phyloP scores from a whole-genome alignment of 37 sponge, comb jelly and placozoan species.

The Tethya wilhelma region DNA sequence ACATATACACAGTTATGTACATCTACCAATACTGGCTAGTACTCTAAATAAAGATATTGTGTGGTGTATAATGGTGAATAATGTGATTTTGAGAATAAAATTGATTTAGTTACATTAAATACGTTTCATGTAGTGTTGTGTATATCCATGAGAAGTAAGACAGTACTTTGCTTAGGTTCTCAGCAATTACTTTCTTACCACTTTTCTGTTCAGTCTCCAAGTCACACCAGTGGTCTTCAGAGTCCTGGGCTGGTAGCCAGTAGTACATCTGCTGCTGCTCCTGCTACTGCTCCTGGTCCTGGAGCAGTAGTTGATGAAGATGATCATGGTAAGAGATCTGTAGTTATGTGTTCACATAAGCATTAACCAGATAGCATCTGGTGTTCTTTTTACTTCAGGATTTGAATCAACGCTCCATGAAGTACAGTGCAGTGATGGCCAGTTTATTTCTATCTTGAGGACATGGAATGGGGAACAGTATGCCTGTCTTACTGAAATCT shows the following conservation, averaged over 20 bases:
- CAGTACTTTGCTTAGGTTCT: neutral
- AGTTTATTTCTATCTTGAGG: conserved; percentile 53
- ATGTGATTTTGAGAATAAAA: too few relatives aligned
- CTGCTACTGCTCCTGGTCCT: conserved; percentile 1
- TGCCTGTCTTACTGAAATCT: conserved; percentile 60
- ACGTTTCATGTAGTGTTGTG: too few relatives aligned
- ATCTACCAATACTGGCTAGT: too few relatives aligned
- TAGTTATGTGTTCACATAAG: neutral
- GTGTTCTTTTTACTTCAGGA: conserved; percentile 6
- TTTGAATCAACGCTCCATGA: conserved; percentile 77
- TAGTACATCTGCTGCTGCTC: conserved; percentile 1
- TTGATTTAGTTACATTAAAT: too few relatives aligned
- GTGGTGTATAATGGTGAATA: too few relatives aligned
- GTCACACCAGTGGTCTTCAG: conserved; percentile 12
- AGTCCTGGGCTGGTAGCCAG: conserved; percentile 13
- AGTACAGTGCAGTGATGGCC: conserved; percentile 68
- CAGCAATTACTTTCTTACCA: too few relatives aligned
- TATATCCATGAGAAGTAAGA: neutral
- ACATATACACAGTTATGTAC: too few relatives aligned
- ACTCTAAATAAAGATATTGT: too few relatives aligned
- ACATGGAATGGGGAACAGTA: conserved; percentile 70
- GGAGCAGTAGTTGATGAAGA: conserved; percentile 24
- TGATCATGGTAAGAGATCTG: conserved; percentile 20
- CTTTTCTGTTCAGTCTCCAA: conserved; percentile 1
- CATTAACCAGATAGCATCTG: neutral